These are phyloP conservation scores for Vimba vimba DNA, from an alignment of 2,113 vertebrate species.

Conservation along the genomic window DNA sequence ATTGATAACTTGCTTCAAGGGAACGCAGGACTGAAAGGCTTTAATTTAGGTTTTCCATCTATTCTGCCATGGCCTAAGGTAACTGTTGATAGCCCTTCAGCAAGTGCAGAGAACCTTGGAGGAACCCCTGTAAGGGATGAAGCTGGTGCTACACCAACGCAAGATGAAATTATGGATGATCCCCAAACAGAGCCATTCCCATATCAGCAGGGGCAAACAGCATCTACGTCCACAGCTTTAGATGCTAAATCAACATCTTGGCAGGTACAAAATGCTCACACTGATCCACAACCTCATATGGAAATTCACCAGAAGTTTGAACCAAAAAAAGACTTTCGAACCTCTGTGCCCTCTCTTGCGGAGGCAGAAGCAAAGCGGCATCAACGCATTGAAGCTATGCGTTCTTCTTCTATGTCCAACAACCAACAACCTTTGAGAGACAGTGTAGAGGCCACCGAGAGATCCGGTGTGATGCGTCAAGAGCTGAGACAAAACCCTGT, in stretches of 20 bases:
- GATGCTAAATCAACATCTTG: slow-evolving; percentile 29
- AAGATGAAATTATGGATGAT: slow-evolving; percentile 96
- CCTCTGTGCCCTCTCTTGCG: slow-evolving; percentile 10
- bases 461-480: slow-evolving; percentile 76
- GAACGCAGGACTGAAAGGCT: slow-evolving; percentile 85
- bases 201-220: slow-evolving; percentile 40
- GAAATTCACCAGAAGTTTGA: slow-evolving; percentile 22
- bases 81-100: slow-evolving; percentile 59
- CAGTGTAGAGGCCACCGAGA: slow-evolving; percentile 69
- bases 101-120: slow-evolving; percentile 82
- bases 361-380: slow-evolving; percentile 9
- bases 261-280: slow-evolving; percentile 34
- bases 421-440: slow-evolving; percentile 17
- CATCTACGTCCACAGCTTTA: background rate
- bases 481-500: slow-evolving; percentile 51
- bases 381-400: slow-evolving; percentile 30
- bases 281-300: slow-evolving; percentile 1
- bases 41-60: slow-evolving; percentile 85
- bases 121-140: slow-evolving; percentile 94
- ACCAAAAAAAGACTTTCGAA: slow-evolving; percentile 12
- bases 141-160: slow-evolving; percentile 92
- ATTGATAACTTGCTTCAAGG: slow-evolving; percentile 93
- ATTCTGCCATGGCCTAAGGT: slow-evolving; percentile 65
- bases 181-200: slow-evolving; percentile 69
- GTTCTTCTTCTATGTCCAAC: slow-evolving; percentile 9